Conservation (phyloP, 2,113 vertebrate species). For the Fulmarus glacialis region DNA sequence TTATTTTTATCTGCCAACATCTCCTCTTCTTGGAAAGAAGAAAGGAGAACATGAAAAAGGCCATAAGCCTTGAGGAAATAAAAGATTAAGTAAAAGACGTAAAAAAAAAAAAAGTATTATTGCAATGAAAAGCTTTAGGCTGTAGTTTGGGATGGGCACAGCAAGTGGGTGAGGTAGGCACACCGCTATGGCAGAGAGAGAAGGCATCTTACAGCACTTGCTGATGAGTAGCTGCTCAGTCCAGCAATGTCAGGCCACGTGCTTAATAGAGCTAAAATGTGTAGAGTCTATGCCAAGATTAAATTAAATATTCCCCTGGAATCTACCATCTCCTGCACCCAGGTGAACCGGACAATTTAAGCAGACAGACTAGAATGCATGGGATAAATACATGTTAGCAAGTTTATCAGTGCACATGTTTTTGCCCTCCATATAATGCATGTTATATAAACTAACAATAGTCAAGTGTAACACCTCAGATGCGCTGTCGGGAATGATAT, state of each 20-base stretch:
- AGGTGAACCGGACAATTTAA: neutral
- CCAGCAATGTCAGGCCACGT: neutral
- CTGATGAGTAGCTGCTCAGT: neutral
- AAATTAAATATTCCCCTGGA: neutral
- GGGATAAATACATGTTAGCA: neutral
- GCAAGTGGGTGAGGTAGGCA: neutral
- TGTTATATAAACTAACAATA: neutral
- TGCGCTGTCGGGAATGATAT: rapidly evolving
- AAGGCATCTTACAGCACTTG: neutral
- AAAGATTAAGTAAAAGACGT: neutral
- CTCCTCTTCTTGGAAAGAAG: neutral
- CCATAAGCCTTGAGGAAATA: neutral
- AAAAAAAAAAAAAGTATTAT: neutral
- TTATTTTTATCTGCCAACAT: neutral
- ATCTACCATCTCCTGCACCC: neutral
- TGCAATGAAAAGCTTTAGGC: neutral
- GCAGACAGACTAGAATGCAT: neutral
- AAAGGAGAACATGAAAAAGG: neutral
- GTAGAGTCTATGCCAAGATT: neutral
- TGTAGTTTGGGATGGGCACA: neutral
- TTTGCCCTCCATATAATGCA: neutral
- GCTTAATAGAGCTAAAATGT: neutral
- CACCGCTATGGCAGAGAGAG: neutral
- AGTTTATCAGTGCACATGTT: neutral
- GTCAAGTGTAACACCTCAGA: neutral